Percentiles rank a stretch among this genome's conserved stretches.
These are phyloP conservation scores for Rallus crepitans DNA, from an alignment of 2,797 vertebrate genomes.

Conservation along the genomic window DNA sequence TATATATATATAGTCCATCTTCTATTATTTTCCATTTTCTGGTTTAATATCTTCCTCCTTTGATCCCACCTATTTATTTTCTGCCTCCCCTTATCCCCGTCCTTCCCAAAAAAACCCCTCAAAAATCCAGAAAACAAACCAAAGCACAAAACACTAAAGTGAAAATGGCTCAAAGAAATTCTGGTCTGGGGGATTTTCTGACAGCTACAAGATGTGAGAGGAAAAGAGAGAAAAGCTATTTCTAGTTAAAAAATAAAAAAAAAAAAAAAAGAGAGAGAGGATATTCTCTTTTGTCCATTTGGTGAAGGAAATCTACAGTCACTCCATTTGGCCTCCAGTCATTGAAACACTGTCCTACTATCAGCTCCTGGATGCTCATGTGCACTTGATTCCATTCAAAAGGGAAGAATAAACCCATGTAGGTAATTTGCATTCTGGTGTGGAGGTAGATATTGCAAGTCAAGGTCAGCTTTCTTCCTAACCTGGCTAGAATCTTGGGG, in stretches of 20 bases:
- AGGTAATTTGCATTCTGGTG: not conserved
- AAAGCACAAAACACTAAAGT: not conserved
- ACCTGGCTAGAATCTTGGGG: not conserved
- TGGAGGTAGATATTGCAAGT: not conserved
- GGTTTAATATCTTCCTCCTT: not conserved
- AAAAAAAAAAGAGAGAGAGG: not conserved
- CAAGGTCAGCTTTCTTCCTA: not conserved
- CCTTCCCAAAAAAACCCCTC: fast-evolving
- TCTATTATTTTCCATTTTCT: not conserved
- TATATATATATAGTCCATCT: not conserved
- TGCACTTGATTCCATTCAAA: not conserved
- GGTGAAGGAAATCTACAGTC: not conserved
- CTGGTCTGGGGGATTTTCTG: not conserved
- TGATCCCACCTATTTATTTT: not conserved
- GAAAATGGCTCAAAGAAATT: not conserved
- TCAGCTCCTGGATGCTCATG: not conserved
- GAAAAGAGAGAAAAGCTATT: not conserved
- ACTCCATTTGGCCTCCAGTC: not conserved
- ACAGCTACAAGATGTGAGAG: not conserved
- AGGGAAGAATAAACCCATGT: not conserved
- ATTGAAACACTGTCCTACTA: not conserved
- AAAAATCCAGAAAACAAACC: no score
- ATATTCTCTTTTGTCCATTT: not conserved
- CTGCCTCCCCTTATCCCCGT: fast-evolving
- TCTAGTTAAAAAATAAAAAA: not conserved